These are phyloP conservation scores for Chaetophractus vellerosus DNA, from an alignment of 2,797 vertebrate genomes.

Conservation along the genomic window DNA sequence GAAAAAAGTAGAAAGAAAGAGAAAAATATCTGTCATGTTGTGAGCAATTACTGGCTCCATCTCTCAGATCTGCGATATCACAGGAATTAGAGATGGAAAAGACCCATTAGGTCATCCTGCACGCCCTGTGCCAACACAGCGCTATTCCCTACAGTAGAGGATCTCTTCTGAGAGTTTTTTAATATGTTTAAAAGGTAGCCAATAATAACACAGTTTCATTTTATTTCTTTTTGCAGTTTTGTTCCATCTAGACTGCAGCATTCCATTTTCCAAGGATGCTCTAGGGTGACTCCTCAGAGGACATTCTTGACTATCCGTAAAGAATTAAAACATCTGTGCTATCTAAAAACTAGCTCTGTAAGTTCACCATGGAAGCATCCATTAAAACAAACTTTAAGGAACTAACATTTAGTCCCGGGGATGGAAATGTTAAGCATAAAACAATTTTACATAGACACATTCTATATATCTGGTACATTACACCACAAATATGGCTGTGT, in stretches of 20 bases:
- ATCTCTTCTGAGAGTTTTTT: conserved; percentile 75
- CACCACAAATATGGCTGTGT: conserved; percentile 53
- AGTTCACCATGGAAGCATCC: conserved; percentile 79
- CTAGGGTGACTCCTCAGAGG: conserved; percentile 86
- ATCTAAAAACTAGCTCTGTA: not conserved
- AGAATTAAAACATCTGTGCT: conserved; percentile 82
- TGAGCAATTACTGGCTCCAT: conserved; percentile 77
- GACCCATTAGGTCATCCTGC: conserved; percentile 77
- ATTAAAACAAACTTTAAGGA: conserved; percentile 62
- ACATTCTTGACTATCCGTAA: conserved; percentile 85
- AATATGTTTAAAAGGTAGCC: conserved; percentile 76
- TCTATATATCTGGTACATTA: conserved; percentile 60
- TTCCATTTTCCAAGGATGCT: conserved; percentile 87
- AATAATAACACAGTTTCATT: conserved; percentile 73
- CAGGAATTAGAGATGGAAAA: conserved; percentile 87
- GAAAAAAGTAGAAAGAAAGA: conserved; percentile 52
- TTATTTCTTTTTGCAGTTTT: conserved; percentile 87
- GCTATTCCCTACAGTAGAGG: conserved; percentile 65
- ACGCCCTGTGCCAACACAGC: conserved; percentile 59
- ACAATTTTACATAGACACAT: conserved; percentile 56
- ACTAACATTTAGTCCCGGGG: conserved; percentile 43
- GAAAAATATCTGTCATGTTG: conserved; percentile 72
- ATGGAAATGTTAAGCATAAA: conserved; percentile 79
- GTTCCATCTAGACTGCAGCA: conserved; percentile 78
- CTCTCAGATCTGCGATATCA: conserved; percentile 85